phyloP scores from a whole-genome alignment of 1,140 invertebrate species.

The Hestina assimilis region DNA sequence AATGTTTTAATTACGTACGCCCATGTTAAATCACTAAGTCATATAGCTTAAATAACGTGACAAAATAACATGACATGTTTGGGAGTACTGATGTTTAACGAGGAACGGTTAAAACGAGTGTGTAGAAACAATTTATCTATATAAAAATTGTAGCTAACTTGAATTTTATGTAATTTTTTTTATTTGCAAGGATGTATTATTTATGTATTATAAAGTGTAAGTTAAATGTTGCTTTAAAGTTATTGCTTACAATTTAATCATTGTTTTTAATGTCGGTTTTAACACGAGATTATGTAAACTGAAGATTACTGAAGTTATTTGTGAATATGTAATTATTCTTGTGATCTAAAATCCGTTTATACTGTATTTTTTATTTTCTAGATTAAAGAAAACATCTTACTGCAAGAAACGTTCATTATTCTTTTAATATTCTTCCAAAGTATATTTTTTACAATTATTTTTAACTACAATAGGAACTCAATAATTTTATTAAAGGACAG shows the following conservation, averaged over 20 bases:
- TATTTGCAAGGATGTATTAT: slow-evolving; percentile 75
- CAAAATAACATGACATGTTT: slow-evolving; percentile 52
- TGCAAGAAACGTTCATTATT: slow-evolving; percentile 27
- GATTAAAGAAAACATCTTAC: slow-evolving; percentile 77
- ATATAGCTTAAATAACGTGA: slow-evolving; percentile 39
- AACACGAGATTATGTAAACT: slow-evolving; percentile 62
- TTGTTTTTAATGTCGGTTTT: slow-evolving; percentile 69
- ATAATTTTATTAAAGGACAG: no score
- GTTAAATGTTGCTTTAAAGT: slow-evolving; percentile 76
- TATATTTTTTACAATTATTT: no score
- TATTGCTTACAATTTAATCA: slow-evolving; percentile 66
- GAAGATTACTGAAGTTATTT: slow-evolving; percentile 68
- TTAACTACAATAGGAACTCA: no score
- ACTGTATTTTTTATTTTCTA: slow-evolving; percentile 78
- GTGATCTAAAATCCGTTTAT: slow-evolving; percentile 77
- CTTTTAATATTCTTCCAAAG: slow-evolving; percentile 11
- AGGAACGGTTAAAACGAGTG: slow-evolving; percentile 44
- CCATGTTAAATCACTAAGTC: slow-evolving; percentile 45
- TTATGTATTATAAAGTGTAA: slow-evolving; percentile 76
- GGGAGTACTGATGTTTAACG: slow-evolving; percentile 34
- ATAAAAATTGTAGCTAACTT: slow-evolving; percentile 72
- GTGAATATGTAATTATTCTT: slow-evolving; percentile 79
- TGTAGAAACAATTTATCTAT: slow-evolving; percentile 72
- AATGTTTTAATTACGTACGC: no score
- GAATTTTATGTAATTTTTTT: slow-evolving; percentile 75